These are phyloP conservation scores for Sarcophaga rosellei DNA, from an alignment of 2,888 invertebrate species.

Conservation along the genomic window DNA sequence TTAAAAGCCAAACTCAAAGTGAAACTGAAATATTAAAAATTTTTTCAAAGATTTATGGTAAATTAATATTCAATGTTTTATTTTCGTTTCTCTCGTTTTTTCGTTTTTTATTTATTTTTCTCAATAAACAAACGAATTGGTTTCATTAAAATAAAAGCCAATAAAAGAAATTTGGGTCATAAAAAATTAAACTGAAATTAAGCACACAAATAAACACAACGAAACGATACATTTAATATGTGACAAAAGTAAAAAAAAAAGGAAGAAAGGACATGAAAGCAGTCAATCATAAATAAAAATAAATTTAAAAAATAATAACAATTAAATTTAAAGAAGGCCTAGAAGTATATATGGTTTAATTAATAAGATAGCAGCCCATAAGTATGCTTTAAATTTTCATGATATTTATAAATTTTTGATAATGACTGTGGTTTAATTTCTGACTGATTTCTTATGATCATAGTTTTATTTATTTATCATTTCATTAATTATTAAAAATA, in stretches of 20 bases:
- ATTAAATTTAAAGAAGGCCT: not conserved
- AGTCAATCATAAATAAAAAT: not conserved
- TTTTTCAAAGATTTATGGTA: constrained; percentile 52
- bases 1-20: not conserved
- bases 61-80: constrained; percentile 44
- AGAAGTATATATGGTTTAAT: no score
- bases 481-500: no score
- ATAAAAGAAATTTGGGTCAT: no score
- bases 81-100: no score
- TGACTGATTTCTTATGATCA: no score
- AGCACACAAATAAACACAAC: no score
- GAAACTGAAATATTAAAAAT: constrained; percentile 3
- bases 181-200: no score
- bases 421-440: no score
- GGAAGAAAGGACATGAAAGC: constrained; percentile 7
- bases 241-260: not conserved
- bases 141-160: constrained; percentile 2
- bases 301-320: constrained; percentile 1
- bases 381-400: not conserved
- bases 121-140: constrained; percentile 36
- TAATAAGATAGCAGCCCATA: not conserved
- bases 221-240: no score
- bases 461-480: no score
- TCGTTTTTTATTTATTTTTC: not conserved
- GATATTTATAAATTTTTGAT: no score